Evolutionary conservation across 2,113 vertebrate species (phyloP).

Genomic region (Ondatra zibethicus): DNA sequence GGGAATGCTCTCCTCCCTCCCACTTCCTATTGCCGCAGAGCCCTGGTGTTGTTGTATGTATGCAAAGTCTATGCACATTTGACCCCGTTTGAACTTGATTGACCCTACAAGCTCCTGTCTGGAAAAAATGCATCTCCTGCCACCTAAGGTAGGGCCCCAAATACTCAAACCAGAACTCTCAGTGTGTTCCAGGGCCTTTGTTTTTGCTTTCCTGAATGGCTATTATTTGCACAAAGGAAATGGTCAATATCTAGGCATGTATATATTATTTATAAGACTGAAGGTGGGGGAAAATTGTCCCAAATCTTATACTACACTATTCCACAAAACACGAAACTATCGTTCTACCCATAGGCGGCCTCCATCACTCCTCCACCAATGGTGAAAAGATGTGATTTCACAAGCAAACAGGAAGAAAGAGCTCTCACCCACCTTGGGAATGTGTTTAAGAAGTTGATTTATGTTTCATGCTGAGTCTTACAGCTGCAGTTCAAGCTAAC

Average conservation of each 20-base stretch:
- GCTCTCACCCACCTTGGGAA: slow-evolving; percentile 87
- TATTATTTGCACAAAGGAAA: slow-evolving; percentile 76
- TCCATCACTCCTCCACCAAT: slow-evolving; percentile 72
- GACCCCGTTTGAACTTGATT: slow-evolving; percentile 22
- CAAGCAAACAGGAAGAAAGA: slow-evolving; percentile 86
- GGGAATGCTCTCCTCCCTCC: slow-evolving; percentile 8
- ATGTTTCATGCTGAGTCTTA: slow-evolving; percentile 88
- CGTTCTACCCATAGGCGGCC: slow-evolving; percentile 62
- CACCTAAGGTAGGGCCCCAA: not conserved
- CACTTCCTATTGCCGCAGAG: slow-evolving; percentile 20
- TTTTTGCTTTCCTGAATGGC: slow-evolving; percentile 64
- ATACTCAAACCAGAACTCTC: slow-evolving; percentile 44
- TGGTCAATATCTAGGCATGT: slow-evolving; percentile 62
- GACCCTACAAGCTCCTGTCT: slow-evolving; percentile 35
- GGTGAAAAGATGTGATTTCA: slow-evolving; percentile 86
- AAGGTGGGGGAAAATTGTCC: not conserved
- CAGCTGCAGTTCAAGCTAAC: slow-evolving; percentile 93
- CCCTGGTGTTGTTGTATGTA: accelerated
- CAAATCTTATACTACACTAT: not conserved
- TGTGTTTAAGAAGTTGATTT: slow-evolving; percentile 91
- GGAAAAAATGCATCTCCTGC: slow-evolving; percentile 33
- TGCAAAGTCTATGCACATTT: not conserved
- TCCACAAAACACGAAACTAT: slow-evolving; percentile 75
- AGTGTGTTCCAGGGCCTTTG: slow-evolving; percentile 49
- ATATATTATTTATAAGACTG: slow-evolving; percentile 69